Percentiles rank a stretch among this genome's conserved stretches.
These are phyloP conservation scores for Mola mola DNA, from an alignment of 2,113 vertebrate genomes.

Conservation along the genomic window DNA sequence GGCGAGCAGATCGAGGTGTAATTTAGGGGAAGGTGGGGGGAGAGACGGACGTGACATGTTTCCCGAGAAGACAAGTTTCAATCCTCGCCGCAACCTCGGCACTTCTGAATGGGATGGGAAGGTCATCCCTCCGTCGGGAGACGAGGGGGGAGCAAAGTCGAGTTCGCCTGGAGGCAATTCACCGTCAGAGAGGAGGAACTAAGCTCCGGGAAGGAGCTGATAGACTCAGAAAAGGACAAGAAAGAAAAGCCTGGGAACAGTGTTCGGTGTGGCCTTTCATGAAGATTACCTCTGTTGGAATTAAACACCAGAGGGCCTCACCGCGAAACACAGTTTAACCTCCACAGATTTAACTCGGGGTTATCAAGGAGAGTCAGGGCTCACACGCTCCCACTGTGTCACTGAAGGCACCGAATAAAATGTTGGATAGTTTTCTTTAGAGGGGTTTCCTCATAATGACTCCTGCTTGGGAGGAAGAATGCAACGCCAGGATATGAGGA, in stretches of 20 bases:
- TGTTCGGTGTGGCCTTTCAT: constrained; percentile 38
- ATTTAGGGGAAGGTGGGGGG: constrained; percentile 17
- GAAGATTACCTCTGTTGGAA: constrained; percentile 42
- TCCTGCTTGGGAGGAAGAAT: too few relatives aligned
- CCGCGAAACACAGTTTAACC: not conserved
- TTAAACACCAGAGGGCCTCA: constrained; percentile 24
- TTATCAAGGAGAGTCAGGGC: too few relatives aligned
- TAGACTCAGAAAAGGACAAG: constrained; percentile 33
- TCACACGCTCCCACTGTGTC: too few relatives aligned
- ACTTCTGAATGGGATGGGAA: constrained; percentile 52
- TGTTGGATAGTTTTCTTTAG: too few relatives aligned
- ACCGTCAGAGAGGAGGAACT: constrained; percentile 40
- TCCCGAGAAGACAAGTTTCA: constrained; percentile 44
- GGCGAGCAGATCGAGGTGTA: constrained; percentile 18
- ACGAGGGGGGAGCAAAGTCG: constrained; percentile 37
- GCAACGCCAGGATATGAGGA: too few relatives aligned
- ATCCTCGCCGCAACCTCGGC: constrained; percentile 34
- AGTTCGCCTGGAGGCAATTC: constrained; percentile 35
- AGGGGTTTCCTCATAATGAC: too few relatives aligned
- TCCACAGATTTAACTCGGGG: not conserved
- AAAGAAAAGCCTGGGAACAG: constrained; percentile 21
- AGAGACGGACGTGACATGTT: constrained; percentile 50
- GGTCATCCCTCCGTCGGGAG: constrained; percentile 56
- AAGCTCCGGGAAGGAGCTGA: constrained; percentile 41
- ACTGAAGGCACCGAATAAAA: too few relatives aligned